phyloP scores from a whole-genome alignment of 2,113 vertebrate genomes.

The Xyliphius kryptos region DNA sequence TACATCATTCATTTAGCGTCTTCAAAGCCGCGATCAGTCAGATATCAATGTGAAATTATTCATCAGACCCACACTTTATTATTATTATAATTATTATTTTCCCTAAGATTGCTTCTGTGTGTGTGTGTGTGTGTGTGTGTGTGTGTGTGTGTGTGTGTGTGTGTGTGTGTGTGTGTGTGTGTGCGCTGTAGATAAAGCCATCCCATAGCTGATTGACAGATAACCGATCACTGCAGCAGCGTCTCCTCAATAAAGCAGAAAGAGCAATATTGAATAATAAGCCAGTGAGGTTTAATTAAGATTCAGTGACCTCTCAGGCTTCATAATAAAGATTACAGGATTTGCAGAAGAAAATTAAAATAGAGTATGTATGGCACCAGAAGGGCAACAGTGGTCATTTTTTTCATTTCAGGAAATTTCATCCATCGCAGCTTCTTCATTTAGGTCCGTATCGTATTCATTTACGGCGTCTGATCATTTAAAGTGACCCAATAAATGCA shows the following conservation, averaged over 20 bases:
- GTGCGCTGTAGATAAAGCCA: slow-evolving; percentile 29
- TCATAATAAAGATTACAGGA: slow-evolving; percentile 52
- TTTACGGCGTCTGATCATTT: neutral
- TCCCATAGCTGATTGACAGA: slow-evolving; percentile 27
- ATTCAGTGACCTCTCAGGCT: slow-evolving; percentile 53
- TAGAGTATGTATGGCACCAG: slow-evolving; percentile 40
- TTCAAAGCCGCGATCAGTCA: slow-evolving; percentile 58
- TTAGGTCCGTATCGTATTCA: too few species aligned
- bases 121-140: slow-evolving; percentile 15
- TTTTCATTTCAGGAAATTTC: slow-evolving; percentile 23
- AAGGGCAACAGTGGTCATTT: slow-evolving; percentile 34
- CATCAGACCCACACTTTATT: too few species aligned
- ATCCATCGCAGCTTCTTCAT: slow-evolving; percentile 12
- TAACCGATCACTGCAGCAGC: slow-evolving; percentile 28
- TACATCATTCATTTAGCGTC: slow-evolving; percentile 60
- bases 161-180: slow-evolving; percentile 3
- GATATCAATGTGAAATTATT: slow-evolving; percentile 49
- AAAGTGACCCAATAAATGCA: slow-evolving; percentile 4
- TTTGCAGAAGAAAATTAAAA: slow-evolving; percentile 53
- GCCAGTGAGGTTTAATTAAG: slow-evolving; percentile 61
- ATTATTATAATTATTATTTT: too few species aligned
- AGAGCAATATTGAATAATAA: slow-evolving; percentile 55
- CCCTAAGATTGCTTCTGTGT: neutral
- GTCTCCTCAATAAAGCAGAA: slow-evolving; percentile 45
- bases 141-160: slow-evolving; percentile 1